Evolutionary conservation across 2,888 invertebrate genomes (phyloP), one percentile per base, ranked within the genome.

Genomic region (Notocelia uddmanniana): DNA sequence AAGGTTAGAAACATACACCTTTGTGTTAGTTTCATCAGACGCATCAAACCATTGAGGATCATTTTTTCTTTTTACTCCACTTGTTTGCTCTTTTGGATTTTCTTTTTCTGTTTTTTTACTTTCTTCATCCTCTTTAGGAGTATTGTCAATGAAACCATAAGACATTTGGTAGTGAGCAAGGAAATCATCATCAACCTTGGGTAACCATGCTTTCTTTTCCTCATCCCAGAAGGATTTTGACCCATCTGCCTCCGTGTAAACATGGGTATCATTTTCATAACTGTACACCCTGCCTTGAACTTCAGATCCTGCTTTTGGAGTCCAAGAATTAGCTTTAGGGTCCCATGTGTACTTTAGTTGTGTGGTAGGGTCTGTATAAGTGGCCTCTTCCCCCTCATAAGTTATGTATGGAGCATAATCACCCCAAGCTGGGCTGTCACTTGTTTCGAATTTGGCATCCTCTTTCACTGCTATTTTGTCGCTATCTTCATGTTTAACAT

Each of bases 121-220:
- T 66, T 85, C 83, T 23, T 77, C 79, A 74, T 85, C 83, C 37
- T 90, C 83, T 69, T 84, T 81, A 37, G 84, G 60, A 67, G 91
- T 94, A 78, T 96, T 95, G 80, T 97, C 96, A 58, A 95, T 94
- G 86, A 98, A 97, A 5, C 98, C 98, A 90, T 99, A 99, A 82
- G 95, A 98, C 96, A 99, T 97, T 91, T 99, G 99, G 93, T 99
- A 99, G 70, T 95, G 95, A 0, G 99, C 99, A 93, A 99, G 95
- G 84, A 99, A 99, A 80, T 99, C 98, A 81, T 98, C 98, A 92
- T 99, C 98, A 74, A 99, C 96, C 95, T 98, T 98, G 0, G 99
- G 99, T 90, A 99, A 97, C 99, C 99, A 99, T 5, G 98, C 99
- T 82, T 96, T 97, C 86, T 97, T 98, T 50, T 96, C 95, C 26